Conservation (phyloP, 2,113 vertebrate genomes). For the Heliornis fulica region DNA sequence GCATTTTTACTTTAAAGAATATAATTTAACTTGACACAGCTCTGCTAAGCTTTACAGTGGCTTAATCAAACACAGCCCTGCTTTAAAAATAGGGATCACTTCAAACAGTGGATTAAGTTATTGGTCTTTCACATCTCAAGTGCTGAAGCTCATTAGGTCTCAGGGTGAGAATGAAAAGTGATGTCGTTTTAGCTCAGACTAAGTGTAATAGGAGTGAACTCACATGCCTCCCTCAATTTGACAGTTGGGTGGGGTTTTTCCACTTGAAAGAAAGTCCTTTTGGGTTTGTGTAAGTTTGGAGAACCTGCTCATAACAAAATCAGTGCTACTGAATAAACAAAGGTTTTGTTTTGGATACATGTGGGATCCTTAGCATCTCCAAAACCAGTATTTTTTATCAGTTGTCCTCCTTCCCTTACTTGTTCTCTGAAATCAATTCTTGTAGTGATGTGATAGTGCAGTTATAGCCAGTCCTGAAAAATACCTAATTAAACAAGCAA, state of each 20-base stretch:
- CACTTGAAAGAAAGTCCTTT: background rate
- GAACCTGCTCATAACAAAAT: background rate
- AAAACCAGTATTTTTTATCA: background rate
- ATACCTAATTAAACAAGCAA: background rate
- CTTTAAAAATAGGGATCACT: slow-evolving; percentile 38
- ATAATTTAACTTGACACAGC: slow-evolving; percentile 47
- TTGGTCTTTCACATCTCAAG: slow-evolving; percentile 57
- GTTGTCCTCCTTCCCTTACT: background rate
- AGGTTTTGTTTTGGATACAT: background rate
- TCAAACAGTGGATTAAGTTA: slow-evolving; percentile 62
- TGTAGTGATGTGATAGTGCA: background rate
- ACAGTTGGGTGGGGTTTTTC: background rate
- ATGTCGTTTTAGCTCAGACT: background rate
- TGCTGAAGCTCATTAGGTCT: slow-evolving; percentile 45
- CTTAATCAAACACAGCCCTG: slow-evolving; percentile 58
- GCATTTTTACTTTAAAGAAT: slow-evolving; percentile 32
- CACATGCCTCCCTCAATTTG: background rate
- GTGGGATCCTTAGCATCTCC: background rate
- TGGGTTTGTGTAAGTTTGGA: background rate
- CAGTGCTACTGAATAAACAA: background rate
- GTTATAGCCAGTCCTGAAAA: background rate
- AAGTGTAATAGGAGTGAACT: background rate
- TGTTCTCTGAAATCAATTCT: background rate
- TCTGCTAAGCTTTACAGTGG: slow-evolving; percentile 40
- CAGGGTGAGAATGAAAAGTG: slow-evolving; percentile 5